Conservation (phyloP, 2,888 invertebrate genomes). For the Elysia crispata region DNA sequence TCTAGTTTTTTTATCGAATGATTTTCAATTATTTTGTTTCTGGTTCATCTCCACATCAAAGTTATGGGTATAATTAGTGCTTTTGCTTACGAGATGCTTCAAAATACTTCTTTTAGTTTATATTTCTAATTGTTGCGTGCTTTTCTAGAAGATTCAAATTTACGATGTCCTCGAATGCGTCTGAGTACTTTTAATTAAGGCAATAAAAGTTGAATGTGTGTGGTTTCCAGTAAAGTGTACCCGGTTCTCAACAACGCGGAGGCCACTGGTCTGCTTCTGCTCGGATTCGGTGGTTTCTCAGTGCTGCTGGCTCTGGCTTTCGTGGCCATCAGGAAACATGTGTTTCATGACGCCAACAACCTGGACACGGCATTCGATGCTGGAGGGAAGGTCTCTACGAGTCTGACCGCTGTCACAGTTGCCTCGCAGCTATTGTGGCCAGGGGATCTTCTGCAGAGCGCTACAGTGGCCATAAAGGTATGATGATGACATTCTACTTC, state of each 20-base stretch:
- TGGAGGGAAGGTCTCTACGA: constrained; percentile 49
- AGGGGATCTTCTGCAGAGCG: constrained; percentile 49
- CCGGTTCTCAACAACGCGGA: constrained; percentile 60
- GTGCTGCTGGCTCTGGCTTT: constrained; percentile 62
- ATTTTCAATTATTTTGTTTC: too few species aligned
- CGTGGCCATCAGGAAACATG: constrained; percentile 58
- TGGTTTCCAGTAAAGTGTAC: constrained; percentile 42
- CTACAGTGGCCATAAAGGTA: constrained; percentile 47
- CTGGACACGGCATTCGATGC: constrained; percentile 67
- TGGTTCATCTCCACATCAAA: too few species aligned
- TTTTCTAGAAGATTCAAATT: too few species aligned
- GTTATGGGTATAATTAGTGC: too few species aligned
- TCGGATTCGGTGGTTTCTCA: constrained; percentile 67
- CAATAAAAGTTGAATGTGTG: too few species aligned
- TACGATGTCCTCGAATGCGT: too few species aligned
- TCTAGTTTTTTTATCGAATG: too few species aligned
- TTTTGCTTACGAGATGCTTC: too few species aligned
- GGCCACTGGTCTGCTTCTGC: constrained; percentile 58
- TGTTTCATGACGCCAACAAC: constrained; percentile 63
- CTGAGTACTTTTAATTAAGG: not conserved
- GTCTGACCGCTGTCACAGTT: constrained; percentile 51
- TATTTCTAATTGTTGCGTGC: too few species aligned
- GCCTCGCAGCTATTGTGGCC: constrained; percentile 52
- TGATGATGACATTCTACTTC: too few species aligned
- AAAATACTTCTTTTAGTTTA: too few species aligned